Base-by-base conservation (phyloP, 53 echinoderm and acorn worm genomes). In the Glandiceps talaboti region DNA sequence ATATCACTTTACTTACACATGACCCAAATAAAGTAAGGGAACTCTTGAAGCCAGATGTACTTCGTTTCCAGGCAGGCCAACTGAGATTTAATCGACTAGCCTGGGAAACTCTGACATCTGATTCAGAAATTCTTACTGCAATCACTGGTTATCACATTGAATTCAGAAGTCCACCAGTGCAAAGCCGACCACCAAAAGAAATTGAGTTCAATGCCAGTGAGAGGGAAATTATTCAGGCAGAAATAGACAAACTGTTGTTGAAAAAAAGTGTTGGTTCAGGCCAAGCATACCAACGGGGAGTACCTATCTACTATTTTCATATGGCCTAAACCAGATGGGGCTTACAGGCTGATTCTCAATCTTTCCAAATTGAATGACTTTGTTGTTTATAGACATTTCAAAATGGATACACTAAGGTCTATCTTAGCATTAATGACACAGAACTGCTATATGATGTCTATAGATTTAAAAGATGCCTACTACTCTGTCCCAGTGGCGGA, bases 11-110 rank as follows among this genome's bases (percentile, higher is more conserved):
- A n/a, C n/a, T n/a, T 26, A 84, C 27, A n/a, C n/a, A n/a, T n/a
- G n/a, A n/a, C n/a, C n/a, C n/a, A n/a, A n/a, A n/a, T n/a, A n/a
- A n/a, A n/a, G n/a, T n/a, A n/a, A n/a, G n/a, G n/a, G n/a, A n/a
- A n/a, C n/a, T n/a, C n/a, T n/a, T n/a, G n/a, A n/a, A n/a, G n/a
- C n/a, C n/a, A n/a, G n/a, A n/a, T n/a, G n/a, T n/a, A n/a, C n/a
- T n/a, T n/a, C 30, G 31, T 32, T 33, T 29, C 27, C 74, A 73
- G 64, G 85, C 79, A 80, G 85, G 85, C 74, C 80, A 32, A 85
- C 32, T 85, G 25, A 74, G 33, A 32, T 29, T 28, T 12, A 80
- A 30, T 80, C 32, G 75, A 27, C 32, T 75, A 1, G 79, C 73
- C 27, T 85, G 85, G 80, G 30, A 64, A 27, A 75, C 74, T 28